phyloP scores from a whole-genome alignment of 2,888 invertebrate genomes.

The Chrysopilus asiliformis region DNA sequence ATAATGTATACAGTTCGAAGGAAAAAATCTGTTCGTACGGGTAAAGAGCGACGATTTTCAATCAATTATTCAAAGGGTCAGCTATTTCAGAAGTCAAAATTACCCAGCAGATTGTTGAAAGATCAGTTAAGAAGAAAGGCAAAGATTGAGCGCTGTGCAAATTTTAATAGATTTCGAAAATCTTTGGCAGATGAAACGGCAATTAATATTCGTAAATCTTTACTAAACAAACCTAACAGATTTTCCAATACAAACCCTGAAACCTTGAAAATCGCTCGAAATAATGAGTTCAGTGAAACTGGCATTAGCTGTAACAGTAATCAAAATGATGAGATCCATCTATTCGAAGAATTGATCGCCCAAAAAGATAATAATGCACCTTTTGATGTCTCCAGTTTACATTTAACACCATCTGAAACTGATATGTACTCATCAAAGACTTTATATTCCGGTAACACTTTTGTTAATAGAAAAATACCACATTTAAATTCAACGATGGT shows the following conservation, averaged over 20 bases:
- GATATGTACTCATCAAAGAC: slow-evolving; percentile 3
- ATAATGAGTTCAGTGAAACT: background rate
- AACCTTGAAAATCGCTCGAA: background rate
- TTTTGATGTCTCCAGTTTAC: slow-evolving; percentile 22
- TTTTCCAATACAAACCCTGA: slow-evolving; percentile 1
- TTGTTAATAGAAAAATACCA: slow-evolving; percentile 23
- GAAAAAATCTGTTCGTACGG: slow-evolving; percentile 3
- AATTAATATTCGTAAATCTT: slow-evolving; percentile 6
- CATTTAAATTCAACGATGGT: slow-evolving; percentile 20
- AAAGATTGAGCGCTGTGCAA: slow-evolving; percentile 18
- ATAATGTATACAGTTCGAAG: background rate
- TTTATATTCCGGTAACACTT: slow-evolving; percentile 22
- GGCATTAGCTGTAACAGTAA: background rate
- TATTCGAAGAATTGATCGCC: slow-evolving; percentile 23
- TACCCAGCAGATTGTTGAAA: too few species aligned
- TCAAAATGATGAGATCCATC: background rate
- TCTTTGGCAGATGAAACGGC: slow-evolving; percentile 8
- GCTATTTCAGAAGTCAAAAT: too few species aligned
- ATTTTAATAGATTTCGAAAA: slow-evolving; percentile 19
- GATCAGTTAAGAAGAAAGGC: slow-evolving; percentile 18
- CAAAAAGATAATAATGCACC: slow-evolving; percentile 26
- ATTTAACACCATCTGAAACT: slow-evolving; percentile 3
- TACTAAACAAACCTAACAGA: too few species aligned
- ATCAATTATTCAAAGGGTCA: too few species aligned
- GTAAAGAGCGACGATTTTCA: slow-evolving; percentile 15